phyloP scores from a whole-genome alignment of 2,888 invertebrate species.

The Thecophora atra region DNA sequence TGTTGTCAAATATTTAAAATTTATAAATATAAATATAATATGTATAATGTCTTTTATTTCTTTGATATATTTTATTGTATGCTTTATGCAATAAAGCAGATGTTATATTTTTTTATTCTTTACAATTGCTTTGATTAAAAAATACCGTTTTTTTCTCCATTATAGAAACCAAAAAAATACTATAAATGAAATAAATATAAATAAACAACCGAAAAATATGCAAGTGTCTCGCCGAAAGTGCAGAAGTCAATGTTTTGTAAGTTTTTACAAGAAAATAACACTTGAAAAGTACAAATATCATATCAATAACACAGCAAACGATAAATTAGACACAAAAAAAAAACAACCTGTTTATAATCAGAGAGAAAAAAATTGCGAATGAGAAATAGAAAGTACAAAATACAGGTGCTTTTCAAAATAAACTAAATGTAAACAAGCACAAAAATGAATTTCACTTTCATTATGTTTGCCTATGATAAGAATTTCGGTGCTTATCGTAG shows the following conservation, averaged over 20 bases:
- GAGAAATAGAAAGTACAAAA: neutral
- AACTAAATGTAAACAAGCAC: slow-evolving; percentile 24
- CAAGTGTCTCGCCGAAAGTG: neutral
- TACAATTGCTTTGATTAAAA: neutral
- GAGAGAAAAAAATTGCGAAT: neutral
- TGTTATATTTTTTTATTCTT: too few relatives aligned
- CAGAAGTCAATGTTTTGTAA: slow-evolving; percentile 28
- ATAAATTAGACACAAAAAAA: neutral
- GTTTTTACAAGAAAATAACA: neutral
- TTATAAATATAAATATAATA: too few relatives aligned
- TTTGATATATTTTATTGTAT: too few relatives aligned
- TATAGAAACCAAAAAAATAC: too few relatives aligned
- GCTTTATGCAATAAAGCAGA: too few relatives aligned
- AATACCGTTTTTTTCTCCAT: too few relatives aligned
- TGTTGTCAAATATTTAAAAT: too few relatives aligned
- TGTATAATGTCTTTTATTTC: too few relatives aligned
- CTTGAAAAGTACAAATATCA: neutral
- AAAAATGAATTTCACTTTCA: slow-evolving; percentile 17
- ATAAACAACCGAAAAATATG: too few relatives aligned
- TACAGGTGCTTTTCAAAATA: slow-evolving; percentile 6
- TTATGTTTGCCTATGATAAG: slow-evolving; percentile 7
- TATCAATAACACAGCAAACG: slow-evolving; percentile 2
- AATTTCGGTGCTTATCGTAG: too few relatives aligned
- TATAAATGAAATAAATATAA: too few relatives aligned
- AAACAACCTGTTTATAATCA: slow-evolving; percentile 24